phyloP scores from a whole-genome alignment of 2,888 invertebrate genomes.

The Rhaphigaster nebulosa region DNA sequence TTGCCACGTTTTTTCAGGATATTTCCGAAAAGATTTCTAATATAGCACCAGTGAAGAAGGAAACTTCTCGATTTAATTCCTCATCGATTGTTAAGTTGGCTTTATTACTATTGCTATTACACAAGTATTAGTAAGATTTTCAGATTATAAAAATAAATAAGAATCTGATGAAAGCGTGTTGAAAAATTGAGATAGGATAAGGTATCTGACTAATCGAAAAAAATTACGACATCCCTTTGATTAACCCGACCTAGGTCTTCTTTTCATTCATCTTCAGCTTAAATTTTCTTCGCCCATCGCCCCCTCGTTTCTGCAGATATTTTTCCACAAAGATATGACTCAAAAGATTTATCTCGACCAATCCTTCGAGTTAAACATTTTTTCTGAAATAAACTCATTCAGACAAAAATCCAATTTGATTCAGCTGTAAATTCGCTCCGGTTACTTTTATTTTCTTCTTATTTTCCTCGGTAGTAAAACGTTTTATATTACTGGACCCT shows the following conservation, averaged over 20 bases:
- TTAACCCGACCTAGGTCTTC: neutral
- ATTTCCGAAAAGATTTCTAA: no score
- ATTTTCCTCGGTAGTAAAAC: neutral
- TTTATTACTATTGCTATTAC: neutral
- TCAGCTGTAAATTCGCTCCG: neutral
- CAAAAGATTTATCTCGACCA: neutral
- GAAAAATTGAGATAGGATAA: neutral
- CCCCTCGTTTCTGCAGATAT: neutral
- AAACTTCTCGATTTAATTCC: no score
- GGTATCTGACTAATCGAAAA: neutral
- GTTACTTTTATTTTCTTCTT: neutral
- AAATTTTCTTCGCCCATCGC: neutral
- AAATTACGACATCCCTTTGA: neutral
- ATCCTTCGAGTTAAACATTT: neutral
- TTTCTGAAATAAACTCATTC: neutral
- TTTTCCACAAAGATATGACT: neutral
- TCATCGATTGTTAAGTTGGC: no score
- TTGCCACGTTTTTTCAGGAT: no score
- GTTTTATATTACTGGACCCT: neutral
- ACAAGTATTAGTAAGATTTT: neutral
- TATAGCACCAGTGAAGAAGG: no score
- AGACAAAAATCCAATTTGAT: neutral
- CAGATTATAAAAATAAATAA: neutral
- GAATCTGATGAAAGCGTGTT: neutral
- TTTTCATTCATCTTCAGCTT: neutral